phyloP scores from a whole-genome alignment of 2,888 invertebrate genomes.

The Lochmaea crataegi region DNA sequence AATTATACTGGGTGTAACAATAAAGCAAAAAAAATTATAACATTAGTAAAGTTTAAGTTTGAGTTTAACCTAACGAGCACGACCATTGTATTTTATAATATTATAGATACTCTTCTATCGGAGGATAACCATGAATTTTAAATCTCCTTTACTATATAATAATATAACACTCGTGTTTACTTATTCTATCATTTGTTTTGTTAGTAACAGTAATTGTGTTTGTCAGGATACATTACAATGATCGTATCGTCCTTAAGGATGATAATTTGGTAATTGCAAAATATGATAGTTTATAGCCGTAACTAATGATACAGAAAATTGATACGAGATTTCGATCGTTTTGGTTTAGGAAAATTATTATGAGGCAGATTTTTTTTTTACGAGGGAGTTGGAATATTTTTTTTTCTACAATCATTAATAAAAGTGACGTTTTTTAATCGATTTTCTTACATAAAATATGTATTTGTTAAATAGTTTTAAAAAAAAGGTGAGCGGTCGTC shows the following conservation, averaged over 20 bases:
- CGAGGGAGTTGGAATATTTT: neutral
- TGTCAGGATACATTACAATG: constrained; percentile 6
- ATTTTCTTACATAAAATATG: too few relatives aligned
- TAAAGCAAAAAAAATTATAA: too few relatives aligned
- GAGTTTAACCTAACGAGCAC: too few relatives aligned
- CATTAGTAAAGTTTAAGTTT: too few relatives aligned
- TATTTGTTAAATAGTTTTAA: too few relatives aligned
- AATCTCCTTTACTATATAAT: neutral
- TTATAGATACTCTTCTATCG: too few relatives aligned
- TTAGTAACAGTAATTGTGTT: constrained; percentile 1
- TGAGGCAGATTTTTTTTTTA: neutral
- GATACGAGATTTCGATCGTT: neutral
- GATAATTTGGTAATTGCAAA: constrained; percentile 10
- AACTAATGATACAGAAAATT: constrained; percentile 1
- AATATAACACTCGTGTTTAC: neutral
- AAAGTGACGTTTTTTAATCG: too few relatives aligned
- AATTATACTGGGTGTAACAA: too few relatives aligned
- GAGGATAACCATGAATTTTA: constrained; percentile 8
- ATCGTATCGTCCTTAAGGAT: neutral
- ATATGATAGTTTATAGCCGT: neutral
- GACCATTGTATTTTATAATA: too few relatives aligned
- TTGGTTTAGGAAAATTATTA: neutral
- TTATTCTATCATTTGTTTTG: constrained; percentile 1
- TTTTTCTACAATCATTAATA: too few relatives aligned
- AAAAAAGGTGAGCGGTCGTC: too few relatives aligned